These are phyloP conservation scores for Cataglyphis altisquamis DNA, from an alignment of 2,888 invertebrate species.

Conservation along the genomic window DNA sequence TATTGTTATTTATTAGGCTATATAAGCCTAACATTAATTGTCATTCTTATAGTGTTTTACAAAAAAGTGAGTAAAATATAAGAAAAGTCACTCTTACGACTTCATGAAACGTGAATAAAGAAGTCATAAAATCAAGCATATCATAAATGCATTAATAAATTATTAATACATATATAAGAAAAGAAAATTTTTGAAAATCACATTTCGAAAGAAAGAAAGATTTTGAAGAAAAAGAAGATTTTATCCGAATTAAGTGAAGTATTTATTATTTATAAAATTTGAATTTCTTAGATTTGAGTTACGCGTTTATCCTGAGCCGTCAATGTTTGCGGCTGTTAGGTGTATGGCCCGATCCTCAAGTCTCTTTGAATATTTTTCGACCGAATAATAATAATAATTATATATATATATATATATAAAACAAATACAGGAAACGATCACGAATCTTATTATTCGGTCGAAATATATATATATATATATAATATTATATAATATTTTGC, in stretches of 20 bases:
- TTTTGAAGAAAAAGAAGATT: background rate
- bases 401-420: too few species aligned
- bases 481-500: background rate
- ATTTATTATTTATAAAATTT: constrained; percentile 10
- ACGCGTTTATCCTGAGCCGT: constrained; percentile 65
- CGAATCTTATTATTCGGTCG: too few species aligned
- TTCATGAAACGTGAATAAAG: background rate
- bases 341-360: constrained; percentile 69
- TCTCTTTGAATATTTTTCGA: background rate
- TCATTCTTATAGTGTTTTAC: background rate
- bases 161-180: background rate
- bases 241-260: background rate
- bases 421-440: too few species aligned
- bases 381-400: constrained; percentile 44
- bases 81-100: background rate
- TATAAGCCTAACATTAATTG: background rate
- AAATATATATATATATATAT: too few species aligned
- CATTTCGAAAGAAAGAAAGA: background rate
- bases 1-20: background rate
- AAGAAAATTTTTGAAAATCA: background rate
- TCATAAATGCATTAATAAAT: background rate
- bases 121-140: too few species aligned
- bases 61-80: background rate
- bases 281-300: constrained; percentile 59
- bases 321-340: constrained; percentile 66